Conservation (phyloP, 2,888 invertebrate species). For the Watsonalla binaria region DNA sequence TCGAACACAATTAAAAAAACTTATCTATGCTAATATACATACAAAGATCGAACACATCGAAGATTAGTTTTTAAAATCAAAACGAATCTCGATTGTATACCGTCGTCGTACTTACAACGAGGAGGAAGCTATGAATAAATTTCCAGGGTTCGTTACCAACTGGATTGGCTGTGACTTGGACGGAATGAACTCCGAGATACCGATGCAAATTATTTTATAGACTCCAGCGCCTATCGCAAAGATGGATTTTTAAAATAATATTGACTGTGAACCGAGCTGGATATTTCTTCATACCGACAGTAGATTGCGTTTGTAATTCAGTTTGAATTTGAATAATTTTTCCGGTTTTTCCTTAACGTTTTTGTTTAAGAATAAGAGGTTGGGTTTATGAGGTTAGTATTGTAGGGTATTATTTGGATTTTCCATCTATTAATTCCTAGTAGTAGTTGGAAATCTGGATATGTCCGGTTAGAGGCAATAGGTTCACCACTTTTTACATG, state of each 20-base stretch:
- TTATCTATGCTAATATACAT: background rate
- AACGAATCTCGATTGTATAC: constrained; percentile 55
- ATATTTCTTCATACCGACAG: background rate
- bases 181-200: constrained; percentile 26
- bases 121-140: constrained; percentile 69
- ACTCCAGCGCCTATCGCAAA: constrained; percentile 12
- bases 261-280: background rate
- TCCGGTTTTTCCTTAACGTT: no score
- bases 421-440: no score
- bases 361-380: no score
- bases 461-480: no score
- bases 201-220: constrained; percentile 53
- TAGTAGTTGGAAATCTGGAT: no score
- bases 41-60: constrained; percentile 14
- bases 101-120: constrained; percentile 53
- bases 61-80: constrained; percentile 51
- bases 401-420: no score
- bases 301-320: background rate
- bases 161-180: constrained; percentile 47
- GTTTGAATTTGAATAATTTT: no score
- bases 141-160: constrained; percentile 57
- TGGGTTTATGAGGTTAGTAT: no score
- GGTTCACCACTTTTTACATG: no score
- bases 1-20: no score
- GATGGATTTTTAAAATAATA: constrained; percentile 16